Base-by-base conservation (phyloP, 2,797 vertebrate species). In the Adelosebastes latens region DNA sequence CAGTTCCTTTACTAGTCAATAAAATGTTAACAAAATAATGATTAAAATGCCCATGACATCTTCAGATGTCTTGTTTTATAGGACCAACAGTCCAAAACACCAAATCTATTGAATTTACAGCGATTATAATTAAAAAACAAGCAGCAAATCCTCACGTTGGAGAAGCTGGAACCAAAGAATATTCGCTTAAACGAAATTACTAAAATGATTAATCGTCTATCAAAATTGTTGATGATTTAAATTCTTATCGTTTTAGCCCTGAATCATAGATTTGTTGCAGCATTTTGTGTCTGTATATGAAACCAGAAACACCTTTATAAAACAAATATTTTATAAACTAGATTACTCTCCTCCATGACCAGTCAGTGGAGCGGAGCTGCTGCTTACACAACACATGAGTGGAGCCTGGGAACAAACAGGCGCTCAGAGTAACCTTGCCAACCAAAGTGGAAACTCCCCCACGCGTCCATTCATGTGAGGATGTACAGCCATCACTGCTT, bases 391-490 rank as follows among this genome's bases (percentile, higher is more conserved):
- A 77, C 81, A 79, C 76, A 79, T 6, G 61, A 88, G 77, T 39
- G 76, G 7, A 77, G 82, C 74, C 79, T 80, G 85, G 81, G 83
- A 92, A 89, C 83, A 82, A 91, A 92, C 87, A 68, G 78, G 67
- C 67, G 29, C 80, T 70, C 63, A 42, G 39, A 16, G 86, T 76
- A 86, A 87, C 89, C 87, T 52, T 84, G 89, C 84, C 86, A 87
- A 80, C 88, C 82, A 62, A 83, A 88, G 84, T 84, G 84, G 87
- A 90, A 87, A 87, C 85, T 82, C 89, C 88, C 77, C 85, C 84
- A 88, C 80, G 16, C 71, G 52, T 85, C 87, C 87, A 91, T 93
- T 94, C 87, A 92, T 92, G 76, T 86, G 77, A 87, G 87, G 80
- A 89, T 72, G 86, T 75, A 79, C 85, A 78, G 86, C 85, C 85